phyloP scores from a whole-genome alignment of 2,113 vertebrate genomes.

The Budorcas taxicolor region DNA sequence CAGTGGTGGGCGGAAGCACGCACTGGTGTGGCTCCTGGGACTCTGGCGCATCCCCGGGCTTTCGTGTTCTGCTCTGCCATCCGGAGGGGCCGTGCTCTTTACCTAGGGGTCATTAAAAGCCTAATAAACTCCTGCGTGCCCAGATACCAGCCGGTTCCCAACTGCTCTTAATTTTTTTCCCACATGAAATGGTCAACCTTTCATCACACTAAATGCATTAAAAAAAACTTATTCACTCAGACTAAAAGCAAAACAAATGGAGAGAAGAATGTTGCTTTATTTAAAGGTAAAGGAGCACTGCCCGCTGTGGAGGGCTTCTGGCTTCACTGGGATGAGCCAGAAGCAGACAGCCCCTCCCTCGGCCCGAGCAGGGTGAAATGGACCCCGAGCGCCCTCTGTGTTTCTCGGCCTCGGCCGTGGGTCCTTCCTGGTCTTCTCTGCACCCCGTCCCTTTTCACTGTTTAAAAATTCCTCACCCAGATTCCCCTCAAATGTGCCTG shows the following conservation, averaged over 20 bases:
- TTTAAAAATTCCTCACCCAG: background rate
- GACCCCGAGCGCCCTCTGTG: background rate
- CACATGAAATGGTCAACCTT: slow-evolving; percentile 65
- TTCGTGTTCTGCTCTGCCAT: rapidly evolving
- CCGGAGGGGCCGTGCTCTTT: background rate
- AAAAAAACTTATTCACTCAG: slow-evolving; percentile 68
- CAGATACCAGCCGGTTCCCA: rapidly evolving
- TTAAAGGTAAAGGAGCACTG: background rate
- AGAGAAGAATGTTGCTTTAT: slow-evolving; percentile 72
- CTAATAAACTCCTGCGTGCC: no score
- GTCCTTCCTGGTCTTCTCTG: slow-evolving; percentile 60
- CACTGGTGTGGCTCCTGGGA: rapidly evolving
- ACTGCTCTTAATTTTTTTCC: background rate
- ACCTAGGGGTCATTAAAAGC: background rate
- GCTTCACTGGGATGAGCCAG: slow-evolving; percentile 61
- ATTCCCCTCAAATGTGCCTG: slow-evolving; percentile 5
- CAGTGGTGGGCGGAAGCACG: background rate
- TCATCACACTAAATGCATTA: slow-evolving; percentile 67
- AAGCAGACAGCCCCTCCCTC: slow-evolving; percentile 32
- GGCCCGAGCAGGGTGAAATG: background rate
- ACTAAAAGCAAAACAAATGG: slow-evolving; percentile 71
- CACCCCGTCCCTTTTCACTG: background rate
- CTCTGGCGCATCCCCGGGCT: background rate
- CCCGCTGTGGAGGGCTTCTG: slow-evolving; percentile 66
- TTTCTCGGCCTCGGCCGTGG: background rate